Base-by-base conservation (phyloP, 64 coral and sea anemone species). In the Stichodactyla helianthus region DNA sequence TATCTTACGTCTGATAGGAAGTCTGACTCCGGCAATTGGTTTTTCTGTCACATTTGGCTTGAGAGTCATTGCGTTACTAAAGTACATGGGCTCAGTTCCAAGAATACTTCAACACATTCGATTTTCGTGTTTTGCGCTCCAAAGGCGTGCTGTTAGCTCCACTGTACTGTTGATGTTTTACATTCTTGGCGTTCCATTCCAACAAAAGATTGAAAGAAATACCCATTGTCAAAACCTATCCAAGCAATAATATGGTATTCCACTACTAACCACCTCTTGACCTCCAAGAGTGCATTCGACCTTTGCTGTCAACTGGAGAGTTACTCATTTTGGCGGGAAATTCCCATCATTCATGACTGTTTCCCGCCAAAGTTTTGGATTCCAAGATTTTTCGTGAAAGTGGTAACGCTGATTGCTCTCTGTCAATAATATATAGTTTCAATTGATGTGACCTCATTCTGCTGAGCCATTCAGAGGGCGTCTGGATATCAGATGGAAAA, bases 201-300 rank as follows among this genome's bases (percentile, higher is more conserved):
- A 74, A 74, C 68, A 74, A 74, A 74, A 74, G 68, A 74, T 31
- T 74, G 68, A 74, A 26, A 26, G 68, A 74, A 74, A 74, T 74
- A 10, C 22, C 27, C 68, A 6, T 31, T 31, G 11, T 31, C 10
- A 74, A 35, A 74, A 27, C 68, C 68, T 31, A 31, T 27, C 68
- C 23, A 68, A 74, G 35, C 35, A 65, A 23, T 74, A 74, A 74
- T 13, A 13, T 74, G 68, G 68, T 74, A 74, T 74, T 74, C 68
- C 68, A 74, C 68, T 74, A 74, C 68, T 26, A 74, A 27, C 68
- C 68, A 31, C 7, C 25, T 27, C 68, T 74, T 74, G 68, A 74
- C 68, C 68, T 74, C 10, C 25, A 74, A 31, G 25, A 31, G 68
- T 27, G n/a, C 10, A 74, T 74, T 31, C 68, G 27, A n/a, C 68